Evolutionary conservation across 2,113 vertebrate genomes (phyloP), one percentile per base, ranked within the genome.

Genomic region (Rhinogobius similis): DNA sequence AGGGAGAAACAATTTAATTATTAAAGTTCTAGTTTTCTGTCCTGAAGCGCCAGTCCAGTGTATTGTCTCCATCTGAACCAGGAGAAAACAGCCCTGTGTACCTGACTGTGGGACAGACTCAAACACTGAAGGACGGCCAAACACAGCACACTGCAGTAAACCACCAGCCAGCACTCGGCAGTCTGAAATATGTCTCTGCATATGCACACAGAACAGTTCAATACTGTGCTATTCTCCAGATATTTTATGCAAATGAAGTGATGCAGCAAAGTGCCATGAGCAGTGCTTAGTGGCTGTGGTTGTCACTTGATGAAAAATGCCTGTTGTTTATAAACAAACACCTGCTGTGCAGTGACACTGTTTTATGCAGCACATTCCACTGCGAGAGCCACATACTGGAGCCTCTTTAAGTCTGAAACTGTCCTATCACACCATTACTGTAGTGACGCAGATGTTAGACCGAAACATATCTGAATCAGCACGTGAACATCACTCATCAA

Each of bases 281-380:
- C 50, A 21, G 62, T 70, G 62, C 69, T 66, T 65, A 65, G 67
- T 52, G 79, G 82, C 76, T 68, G 70, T 65, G 46, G 62, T 46
- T 76, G 64, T 76, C 78, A 61, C 64, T 67, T 72, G 55, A 81
- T 81, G 73, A 85, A 71, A 68, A 76, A 82, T 68, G 73, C 24
- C 62, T 76, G 73, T 77, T 83, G 81, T 87, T 73, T 46, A 70
- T 78, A 77, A 76, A 75, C 71, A 80, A 86, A 87, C 81, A 86
- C 77, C 77, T 85, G 79, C 78, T 72, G 66, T 69, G 58, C 58
- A 46, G 67, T 50, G 32, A 36, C 3, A 52, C 44, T 56, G 39
- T 26, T 61, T 21, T 39, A 58, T 52, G 56, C 55, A 61, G 68
- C 69, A 63, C 48, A 48, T 75, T 44, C 2, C 24, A 62, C 70